Conservation (phyloP, 2,113 vertebrate species). For the Melanerpes aurifrons region DNA sequence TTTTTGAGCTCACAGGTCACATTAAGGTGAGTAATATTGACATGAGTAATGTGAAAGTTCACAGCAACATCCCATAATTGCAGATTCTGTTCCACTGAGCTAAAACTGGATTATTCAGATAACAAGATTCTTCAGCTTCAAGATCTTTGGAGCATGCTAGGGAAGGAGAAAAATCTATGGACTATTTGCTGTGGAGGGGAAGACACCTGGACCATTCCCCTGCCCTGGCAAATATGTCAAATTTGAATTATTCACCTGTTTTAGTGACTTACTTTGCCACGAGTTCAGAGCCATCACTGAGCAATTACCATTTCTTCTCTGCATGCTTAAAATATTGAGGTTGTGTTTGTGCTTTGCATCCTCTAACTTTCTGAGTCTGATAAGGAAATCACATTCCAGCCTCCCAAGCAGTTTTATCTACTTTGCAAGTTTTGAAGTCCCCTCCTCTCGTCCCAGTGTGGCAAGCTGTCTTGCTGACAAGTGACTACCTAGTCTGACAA, state of each 20-base stretch:
- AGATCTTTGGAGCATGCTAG: constrained; percentile 23
- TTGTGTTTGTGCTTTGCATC: constrained; percentile 4
- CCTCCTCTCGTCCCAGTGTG: neutral
- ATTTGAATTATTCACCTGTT: constrained; percentile 27
- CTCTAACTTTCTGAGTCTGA: neutral
- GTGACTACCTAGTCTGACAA: neutral
- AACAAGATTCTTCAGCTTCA: neutral
- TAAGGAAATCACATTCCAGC: constrained; percentile 56
- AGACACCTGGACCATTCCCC: neutral
- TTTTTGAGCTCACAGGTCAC: neutral
- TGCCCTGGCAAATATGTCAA: neutral
- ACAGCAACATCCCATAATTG: neutral
- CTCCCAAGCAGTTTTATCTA: neutral
- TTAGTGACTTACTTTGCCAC: constrained; percentile 29
- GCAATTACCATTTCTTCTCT: constrained; percentile 15
- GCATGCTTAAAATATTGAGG: neutral
- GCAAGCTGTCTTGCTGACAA: neutral
- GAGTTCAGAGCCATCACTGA: neutral
- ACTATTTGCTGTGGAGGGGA: neutral
- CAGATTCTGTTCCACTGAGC: neutral
- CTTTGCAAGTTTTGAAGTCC: neutral
- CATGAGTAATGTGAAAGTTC: constrained; percentile 6
- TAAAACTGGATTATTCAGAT: constrained; percentile 4
- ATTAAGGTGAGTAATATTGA: neutral
- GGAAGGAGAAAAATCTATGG: neutral